These are phyloP conservation scores for Lacerta viridis DNA, from an alignment of 2,797 vertebrate genomes.

Conservation along the genomic window DNA sequence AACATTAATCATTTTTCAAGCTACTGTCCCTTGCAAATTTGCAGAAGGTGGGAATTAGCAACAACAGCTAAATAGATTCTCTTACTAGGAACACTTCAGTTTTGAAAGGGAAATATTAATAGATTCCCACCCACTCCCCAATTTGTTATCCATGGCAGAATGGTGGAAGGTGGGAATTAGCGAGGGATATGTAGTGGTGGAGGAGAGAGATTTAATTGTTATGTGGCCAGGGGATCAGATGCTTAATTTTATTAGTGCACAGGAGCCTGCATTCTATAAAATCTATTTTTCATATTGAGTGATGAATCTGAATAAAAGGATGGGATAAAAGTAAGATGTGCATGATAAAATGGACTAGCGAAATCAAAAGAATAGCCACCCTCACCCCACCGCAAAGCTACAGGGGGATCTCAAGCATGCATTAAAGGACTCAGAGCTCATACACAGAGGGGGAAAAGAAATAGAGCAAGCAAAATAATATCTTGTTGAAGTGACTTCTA, in stretches of 20 bases:
- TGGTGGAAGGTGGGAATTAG: not conserved
- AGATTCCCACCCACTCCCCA: not conserved
- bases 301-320: not conserved
- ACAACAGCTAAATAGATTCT: constrained; percentile 58
- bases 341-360: rapidly evolving
- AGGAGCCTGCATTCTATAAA: not conserved
- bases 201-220: not conserved
- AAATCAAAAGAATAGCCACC: not conserved
- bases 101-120: constrained; percentile 42
- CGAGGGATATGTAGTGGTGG: not conserved
- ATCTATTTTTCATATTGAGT: not conserved
- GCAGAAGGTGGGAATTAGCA: not conserved
- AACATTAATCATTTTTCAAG: constrained; percentile 6
- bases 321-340: constrained; percentile 8
- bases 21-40: not conserved
- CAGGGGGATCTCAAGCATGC: rapidly evolving
- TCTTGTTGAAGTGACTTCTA: not conserved
- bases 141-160: not conserved
- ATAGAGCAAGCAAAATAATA: constrained; percentile 15
- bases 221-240: not conserved
- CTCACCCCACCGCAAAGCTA: rapidly evolving
- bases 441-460: constrained; percentile 27
- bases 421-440: not conserved
- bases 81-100: constrained; percentile 53
- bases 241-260: constrained; percentile 4